Evolutionary conservation across 2,113 vertebrate genomes (phyloP), one percentile per base, ranked within the genome.

Genomic region (Bothrops jararaca): DNA sequence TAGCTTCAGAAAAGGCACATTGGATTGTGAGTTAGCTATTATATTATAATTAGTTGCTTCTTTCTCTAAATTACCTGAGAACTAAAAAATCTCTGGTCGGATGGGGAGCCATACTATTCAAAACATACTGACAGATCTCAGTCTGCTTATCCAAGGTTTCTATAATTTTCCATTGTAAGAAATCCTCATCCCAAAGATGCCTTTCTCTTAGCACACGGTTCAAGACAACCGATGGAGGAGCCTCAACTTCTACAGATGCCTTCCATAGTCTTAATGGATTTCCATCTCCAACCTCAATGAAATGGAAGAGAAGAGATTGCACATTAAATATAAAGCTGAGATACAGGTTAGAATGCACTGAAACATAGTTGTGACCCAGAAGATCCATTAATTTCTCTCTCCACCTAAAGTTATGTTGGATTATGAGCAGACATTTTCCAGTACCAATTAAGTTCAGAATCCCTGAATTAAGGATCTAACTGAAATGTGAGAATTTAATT

Each of bases 161-260:
- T 1, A 98, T 98, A n/a, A 99, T 97, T 97, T 99, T 99, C 98
- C 99, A 99, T 95, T 99, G 99, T 96, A 99, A 97, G 90, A 99
- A 98, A 95, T 99, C 99, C 86, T 99, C 98, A 0, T 99, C 99
- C 99, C 99, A 99, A 85, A 99, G 98, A 96, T 99, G 99, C 60
- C 99, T 99, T 96, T 99, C 99, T 94, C 99, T 97, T 92, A 99
- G 97, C 94, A 99, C 98, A 0, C 99, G 98, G 92, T 99, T 99
- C 97, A 99, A 93, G 50, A 99, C 99, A 23, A 99, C 98, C 0
- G 98, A 98, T 0, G 99, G 99, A 0, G 99, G 99, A 0, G 99
- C 99, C 94, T 99, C 99, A 54, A 99, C 98, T 96, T 99, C 99
- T 50, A 98, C 98, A 0, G 98, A 98, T 9, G 98, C 99, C 94